Conservation (phyloP, 2,113 vertebrate species). For the Pteruthius melanotis region DNA sequence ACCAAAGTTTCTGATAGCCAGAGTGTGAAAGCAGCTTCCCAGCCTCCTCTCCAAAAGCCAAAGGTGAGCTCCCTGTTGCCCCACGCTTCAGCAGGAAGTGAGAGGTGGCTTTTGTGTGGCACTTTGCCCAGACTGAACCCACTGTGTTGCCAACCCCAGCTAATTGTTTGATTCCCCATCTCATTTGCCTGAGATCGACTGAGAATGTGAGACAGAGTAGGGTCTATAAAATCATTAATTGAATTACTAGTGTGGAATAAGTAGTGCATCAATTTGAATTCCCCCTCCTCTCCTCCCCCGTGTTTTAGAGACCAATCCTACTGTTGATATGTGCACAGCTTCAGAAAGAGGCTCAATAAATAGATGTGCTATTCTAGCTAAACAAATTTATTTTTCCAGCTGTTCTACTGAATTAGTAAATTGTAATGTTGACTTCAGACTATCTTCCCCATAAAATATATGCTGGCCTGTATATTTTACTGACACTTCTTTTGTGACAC, state of each 20-base stretch:
- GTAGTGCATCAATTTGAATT: constrained; percentile 69
- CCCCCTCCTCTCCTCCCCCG: background rate
- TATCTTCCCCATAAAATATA: constrained; percentile 65
- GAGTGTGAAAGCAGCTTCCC: background rate
- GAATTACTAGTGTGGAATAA: constrained; percentile 73
- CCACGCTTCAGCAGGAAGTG: background rate
- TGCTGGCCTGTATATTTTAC: constrained; percentile 54
- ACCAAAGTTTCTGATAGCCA: background rate
- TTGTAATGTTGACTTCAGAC: constrained; percentile 66
- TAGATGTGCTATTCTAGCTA: constrained; percentile 68
- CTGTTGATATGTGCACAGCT: constrained; percentile 61
- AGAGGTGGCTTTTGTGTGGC: background rate
- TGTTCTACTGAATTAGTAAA: constrained; percentile 68
- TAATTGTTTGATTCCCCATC: constrained; percentile 67
- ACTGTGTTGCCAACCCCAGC: background rate
- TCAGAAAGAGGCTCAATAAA: constrained; percentile 65
- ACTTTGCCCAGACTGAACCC: constrained; percentile 6
- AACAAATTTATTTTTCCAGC: constrained; percentile 73
- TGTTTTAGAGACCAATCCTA: constrained; percentile 67
- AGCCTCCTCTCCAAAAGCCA: background rate
- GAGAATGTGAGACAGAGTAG: constrained; percentile 7
- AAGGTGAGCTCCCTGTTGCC: background rate
- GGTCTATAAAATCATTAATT: constrained; percentile 74
- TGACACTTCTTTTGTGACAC: constrained; percentile 36
- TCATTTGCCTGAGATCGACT: constrained; percentile 64